These are phyloP conservation scores for Urocolius indicus DNA, from an alignment of 2,113 vertebrate species.

Conservation along the genomic window DNA sequence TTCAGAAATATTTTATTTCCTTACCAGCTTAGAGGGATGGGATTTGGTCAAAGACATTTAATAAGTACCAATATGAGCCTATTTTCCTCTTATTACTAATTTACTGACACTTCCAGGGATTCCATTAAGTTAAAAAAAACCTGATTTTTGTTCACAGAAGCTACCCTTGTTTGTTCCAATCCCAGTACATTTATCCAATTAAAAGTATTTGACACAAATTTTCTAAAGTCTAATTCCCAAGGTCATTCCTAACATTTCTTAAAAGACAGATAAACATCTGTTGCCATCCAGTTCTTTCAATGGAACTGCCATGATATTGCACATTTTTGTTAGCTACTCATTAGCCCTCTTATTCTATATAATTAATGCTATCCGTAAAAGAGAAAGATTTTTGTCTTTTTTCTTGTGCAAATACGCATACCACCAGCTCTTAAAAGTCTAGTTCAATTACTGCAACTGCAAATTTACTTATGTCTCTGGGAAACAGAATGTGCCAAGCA, in stretches of 20 bases:
- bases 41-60: neutral
- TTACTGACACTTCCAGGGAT: neutral
- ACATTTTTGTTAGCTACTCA: neutral
- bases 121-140: neutral
- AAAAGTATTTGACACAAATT: conserved; percentile 13
- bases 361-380: neutral
- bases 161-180: neutral
- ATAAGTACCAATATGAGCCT: neutral
- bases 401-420: neutral
- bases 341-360: neutral
- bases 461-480: neutral
- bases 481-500: neutral
- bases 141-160: neutral
- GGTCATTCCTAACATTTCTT: neutral
- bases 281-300: neutral
- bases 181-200: neutral
- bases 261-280: conserved; percentile 5
- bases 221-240: neutral
- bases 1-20: neutral
- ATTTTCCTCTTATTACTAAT: neutral
- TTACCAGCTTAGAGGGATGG: neutral
- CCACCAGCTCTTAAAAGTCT: neutral
- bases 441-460: neutral
- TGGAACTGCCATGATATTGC: neutral
- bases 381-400: neutral